Evolutionary conservation across 2,113 vertebrate species (phyloP), one percentile per base, ranked within the genome.

Genomic region (Gorilla gorilla): DNA sequence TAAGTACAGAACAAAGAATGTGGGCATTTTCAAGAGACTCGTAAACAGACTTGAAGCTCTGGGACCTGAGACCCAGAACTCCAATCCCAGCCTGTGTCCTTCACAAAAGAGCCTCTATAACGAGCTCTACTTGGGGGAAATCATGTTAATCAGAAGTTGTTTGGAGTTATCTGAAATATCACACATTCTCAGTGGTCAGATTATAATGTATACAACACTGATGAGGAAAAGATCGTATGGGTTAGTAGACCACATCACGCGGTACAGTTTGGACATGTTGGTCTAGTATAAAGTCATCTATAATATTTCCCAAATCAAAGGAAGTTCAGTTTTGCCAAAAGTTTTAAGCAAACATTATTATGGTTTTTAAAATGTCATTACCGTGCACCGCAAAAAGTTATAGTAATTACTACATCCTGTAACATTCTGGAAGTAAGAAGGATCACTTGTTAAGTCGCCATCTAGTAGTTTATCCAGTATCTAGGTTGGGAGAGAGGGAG

Each of bases 371-470:
- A 91, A 59, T 61, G 30, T 89, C 32, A 30, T 98, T 99, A 99
- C 99, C 98, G 95, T 98, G 94, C 99, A 99, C 64, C 97, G 98
- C 97, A 99, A 96, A 94, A 99, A 98, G 98, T 99, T 99, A 96
- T 13, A 99, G 93, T 99, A 99, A 97, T 99, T 99, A 61, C 98
- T 98, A 97, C 99, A 99, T 96, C 99, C 99, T 70, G 99, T 99
- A 80, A 97, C 98, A 93, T 99, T 99, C 97, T 99, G 98, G 97
- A 98, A 99, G 97, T 99, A 99, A 45, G 98, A 99, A 35, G 98
- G 98, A 92, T 98, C 98, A 1, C 90, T 93, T 3, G 86, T 97
- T 95, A 98, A 4, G 50, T 99, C 99, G 4, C 99, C 99, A 52
- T 98, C 99, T 89, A 99, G 82, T 59, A 99, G 96, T 18, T 85